Evolutionary conservation across 2,888 invertebrate species (phyloP).

Genomic region (Tetropium fuscum): DNA sequence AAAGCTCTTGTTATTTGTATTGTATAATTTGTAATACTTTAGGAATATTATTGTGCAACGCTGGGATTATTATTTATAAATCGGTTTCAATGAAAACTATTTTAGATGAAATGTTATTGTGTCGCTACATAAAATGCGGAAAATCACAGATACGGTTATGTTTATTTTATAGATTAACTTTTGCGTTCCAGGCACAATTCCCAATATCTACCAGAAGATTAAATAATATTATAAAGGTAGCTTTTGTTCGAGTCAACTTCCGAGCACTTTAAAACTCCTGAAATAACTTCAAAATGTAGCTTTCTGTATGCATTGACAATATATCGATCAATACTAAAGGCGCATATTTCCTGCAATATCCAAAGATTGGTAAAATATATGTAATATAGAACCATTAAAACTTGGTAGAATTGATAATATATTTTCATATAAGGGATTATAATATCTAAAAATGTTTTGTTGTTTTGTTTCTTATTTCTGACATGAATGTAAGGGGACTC

Average conservation of each 20-base stretch:
- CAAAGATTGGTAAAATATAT: too few species aligned
- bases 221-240: conserved; percentile 15
- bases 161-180: conserved; percentile 36
- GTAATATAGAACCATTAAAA: too few species aligned
- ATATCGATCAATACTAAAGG: too few species aligned
- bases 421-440: too few species aligned
- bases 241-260: conserved; percentile 1
- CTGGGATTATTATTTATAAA: conserved; percentile 42
- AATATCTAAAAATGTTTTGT: too few species aligned
- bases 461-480: too few species aligned
- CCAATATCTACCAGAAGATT: conserved; percentile 19
- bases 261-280: conserved; percentile 4
- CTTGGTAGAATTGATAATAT: too few species aligned
- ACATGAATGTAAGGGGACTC: too few species aligned
- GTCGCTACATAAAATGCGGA: conserved; percentile 19
- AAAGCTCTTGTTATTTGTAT: conserved; percentile 58
- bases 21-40: conserved; percentile 55
- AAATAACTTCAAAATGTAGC: conserved; percentile 2
- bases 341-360: too few species aligned
- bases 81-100: conserved; percentile 32
- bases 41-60: conserved; percentile 43
- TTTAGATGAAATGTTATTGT: conserved; percentile 30
- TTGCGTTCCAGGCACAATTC: conserved; percentile 18
- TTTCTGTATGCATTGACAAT: too few species aligned
- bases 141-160: conserved; percentile 25